Evolutionary conservation across 2,888 invertebrate species (phyloP).

Genomic region (Drosophila suboccidentalis): DNA sequence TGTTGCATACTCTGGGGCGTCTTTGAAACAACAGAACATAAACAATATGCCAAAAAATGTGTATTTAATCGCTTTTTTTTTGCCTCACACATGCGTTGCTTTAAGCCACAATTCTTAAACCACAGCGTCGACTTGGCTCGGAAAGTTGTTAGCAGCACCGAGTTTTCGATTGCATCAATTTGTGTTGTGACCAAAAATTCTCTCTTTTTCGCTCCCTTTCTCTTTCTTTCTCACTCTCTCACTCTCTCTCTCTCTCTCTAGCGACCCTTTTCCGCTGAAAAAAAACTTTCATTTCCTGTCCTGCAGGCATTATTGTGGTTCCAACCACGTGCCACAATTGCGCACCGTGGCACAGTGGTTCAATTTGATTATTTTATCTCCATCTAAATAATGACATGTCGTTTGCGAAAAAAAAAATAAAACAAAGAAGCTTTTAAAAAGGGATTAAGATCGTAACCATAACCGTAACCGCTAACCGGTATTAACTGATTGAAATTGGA

Average conservation of each 20-base stretch:
- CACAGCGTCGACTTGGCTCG: slow-evolving; percentile 3
- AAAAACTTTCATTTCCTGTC: slow-evolving; percentile 46
- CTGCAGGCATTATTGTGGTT: slow-evolving; percentile 14
- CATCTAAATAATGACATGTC: not conserved
- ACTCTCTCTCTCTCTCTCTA: not conserved
- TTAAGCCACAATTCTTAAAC: slow-evolving; percentile 10
- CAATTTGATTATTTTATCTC: not conserved
- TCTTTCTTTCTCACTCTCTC: too few relatives aligned
- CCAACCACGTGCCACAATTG: slow-evolving; percentile 1
- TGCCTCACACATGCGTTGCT: slow-evolving; percentile 34
- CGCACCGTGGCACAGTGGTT: slow-evolving; percentile 4
- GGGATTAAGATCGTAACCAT: too few relatives aligned
- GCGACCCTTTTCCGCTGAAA: slow-evolving; percentile 33
- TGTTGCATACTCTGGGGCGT: slow-evolving; percentile 52
- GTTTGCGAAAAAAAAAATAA: too few relatives aligned
- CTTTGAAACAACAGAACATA: slow-evolving; percentile 35
- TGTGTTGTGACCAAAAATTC: slow-evolving; percentile 39
- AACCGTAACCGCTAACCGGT: too few relatives aligned
- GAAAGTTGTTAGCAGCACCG: slow-evolving; percentile 9
- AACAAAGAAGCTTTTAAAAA: too few relatives aligned
- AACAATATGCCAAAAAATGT: slow-evolving; percentile 5
- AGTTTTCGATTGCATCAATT: slow-evolving; percentile 46
- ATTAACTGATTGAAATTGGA: too few relatives aligned
- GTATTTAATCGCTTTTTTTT: slow-evolving; percentile 27
- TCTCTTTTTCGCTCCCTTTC: slow-evolving; percentile 24